Conservation (phyloP, 2,888 invertebrate species). For the Acanthopleura granulata region DNA sequence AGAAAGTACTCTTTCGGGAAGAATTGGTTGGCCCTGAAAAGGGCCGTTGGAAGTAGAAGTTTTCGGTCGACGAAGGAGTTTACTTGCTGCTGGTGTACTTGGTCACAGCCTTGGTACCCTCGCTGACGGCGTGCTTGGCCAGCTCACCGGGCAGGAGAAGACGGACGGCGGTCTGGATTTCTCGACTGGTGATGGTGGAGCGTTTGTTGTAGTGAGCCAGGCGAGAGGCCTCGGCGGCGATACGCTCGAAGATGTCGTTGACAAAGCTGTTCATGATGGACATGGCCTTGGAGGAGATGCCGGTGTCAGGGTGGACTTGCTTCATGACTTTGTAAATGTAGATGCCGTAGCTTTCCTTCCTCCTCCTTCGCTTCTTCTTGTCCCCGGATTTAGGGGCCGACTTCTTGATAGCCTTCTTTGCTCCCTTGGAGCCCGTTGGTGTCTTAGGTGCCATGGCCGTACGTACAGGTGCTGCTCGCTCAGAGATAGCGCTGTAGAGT, state of each 20-base stretch:
- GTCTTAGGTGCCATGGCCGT: conserved; percentile 34
- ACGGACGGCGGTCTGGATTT: conserved; percentile 3
- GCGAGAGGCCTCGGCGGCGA: conserved; percentile 56
- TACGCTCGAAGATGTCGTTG: conserved; percentile 63
- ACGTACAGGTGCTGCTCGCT: background rate
- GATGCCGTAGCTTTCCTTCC: conserved; percentile 52
- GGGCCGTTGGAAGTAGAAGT: conserved; percentile 9
- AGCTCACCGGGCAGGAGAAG: conserved; percentile 72
- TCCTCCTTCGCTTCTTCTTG: conserved; percentile 51
- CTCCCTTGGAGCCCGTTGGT: conserved; percentile 35
- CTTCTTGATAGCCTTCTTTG: conserved; percentile 52
- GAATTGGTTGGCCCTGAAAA: conserved; percentile 10
- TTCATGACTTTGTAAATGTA: conserved; percentile 60
- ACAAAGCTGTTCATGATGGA: conserved; percentile 46
- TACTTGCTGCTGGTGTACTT: conserved; percentile 56
- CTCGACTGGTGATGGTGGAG: conserved; percentile 35
- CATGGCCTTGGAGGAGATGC: conserved; percentile 42
- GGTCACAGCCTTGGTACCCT: conserved; percentile 58
- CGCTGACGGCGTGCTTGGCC: conserved; percentile 70
- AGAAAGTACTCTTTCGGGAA: background rate
- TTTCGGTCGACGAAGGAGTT: background rate
- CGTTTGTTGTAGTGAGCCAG: conserved; percentile 55
- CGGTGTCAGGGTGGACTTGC: conserved; percentile 64
- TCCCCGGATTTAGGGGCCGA: conserved; percentile 44
- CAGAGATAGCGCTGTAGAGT: background rate